Conservation (phyloP, 2,113 vertebrate genomes). For the Lophotis ruficrista region DNA sequence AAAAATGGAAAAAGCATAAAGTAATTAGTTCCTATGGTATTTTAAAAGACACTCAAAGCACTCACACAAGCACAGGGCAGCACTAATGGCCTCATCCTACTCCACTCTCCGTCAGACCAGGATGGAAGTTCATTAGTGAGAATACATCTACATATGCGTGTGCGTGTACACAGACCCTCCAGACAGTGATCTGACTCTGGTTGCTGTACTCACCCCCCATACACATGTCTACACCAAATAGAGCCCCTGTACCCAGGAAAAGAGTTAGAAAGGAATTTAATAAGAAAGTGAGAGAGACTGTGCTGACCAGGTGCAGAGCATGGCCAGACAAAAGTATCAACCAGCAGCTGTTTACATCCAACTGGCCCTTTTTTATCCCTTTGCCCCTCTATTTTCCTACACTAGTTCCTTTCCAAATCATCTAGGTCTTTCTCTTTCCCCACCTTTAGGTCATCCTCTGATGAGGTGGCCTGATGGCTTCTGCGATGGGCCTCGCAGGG, state of each 20-base stretch:
- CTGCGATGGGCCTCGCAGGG: not conserved
- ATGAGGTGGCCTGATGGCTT: not conserved
- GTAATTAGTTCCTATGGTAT: not conserved
- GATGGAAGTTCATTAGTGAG: not conserved
- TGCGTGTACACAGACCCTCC: not conserved
- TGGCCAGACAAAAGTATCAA: rapidly evolving
- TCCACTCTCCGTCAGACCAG: not conserved
- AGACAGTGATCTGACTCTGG: rapidly evolving
- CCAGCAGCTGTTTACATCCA: not conserved
- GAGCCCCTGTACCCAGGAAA: not conserved
- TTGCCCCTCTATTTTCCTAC: not conserved
- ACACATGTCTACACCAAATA: rapidly evolving
- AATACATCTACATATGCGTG: rapidly evolving
- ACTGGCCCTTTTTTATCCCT: not conserved
- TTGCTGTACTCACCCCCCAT: not conserved
- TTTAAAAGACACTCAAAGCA: not conserved
- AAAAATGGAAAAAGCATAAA: not conserved
- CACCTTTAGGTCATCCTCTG: not conserved
- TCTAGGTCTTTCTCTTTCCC: not conserved
- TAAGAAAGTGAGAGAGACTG: not conserved
- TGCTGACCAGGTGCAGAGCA: not conserved
- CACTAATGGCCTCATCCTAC: not conserved
- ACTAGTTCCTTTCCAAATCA: not conserved
- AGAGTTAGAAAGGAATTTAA: not conserved
- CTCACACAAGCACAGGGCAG: not conserved